phyloP scores from a whole-genome alignment of 2,113 vertebrate genomes.

The Camelus bactrianus region DNA sequence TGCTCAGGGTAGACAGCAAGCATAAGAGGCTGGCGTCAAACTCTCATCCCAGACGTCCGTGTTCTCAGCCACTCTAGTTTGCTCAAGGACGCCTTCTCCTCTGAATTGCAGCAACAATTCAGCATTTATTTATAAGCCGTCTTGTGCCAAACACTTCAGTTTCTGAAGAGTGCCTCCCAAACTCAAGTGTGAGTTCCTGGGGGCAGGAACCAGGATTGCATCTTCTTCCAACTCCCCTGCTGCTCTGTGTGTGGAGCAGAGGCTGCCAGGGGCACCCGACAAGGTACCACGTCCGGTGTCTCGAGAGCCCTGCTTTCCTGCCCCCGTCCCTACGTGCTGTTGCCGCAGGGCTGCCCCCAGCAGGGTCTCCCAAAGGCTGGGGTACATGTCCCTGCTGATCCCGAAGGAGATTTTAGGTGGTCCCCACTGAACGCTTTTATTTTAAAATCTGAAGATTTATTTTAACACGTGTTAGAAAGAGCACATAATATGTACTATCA shows the following conservation, averaged over 20 bases:
- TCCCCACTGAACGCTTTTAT: not conserved
- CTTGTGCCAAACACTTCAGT: not conserved
- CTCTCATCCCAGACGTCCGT: not conserved
- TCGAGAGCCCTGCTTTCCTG: not conserved
- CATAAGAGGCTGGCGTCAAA: not conserved
- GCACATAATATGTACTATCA: not conserved
- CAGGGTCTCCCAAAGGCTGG: not conserved
- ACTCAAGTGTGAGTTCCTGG: not conserved
- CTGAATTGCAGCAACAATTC: not conserved
- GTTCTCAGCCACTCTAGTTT: not conserved
- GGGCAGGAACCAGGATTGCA: accelerated
- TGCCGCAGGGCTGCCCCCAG: not conserved
- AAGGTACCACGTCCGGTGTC: no score
- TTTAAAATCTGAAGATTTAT: not conserved
- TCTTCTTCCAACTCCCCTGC: not conserved
- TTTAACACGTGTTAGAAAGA: not conserved
- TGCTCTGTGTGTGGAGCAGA: not conserved
- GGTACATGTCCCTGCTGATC: not conserved
- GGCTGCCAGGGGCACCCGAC: no score
- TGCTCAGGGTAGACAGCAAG: not conserved
- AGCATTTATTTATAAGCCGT: no score
- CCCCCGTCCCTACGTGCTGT: not conserved
- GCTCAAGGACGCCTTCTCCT: not conserved
- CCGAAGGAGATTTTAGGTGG: not conserved
- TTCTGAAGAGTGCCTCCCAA: not conserved